Evolutionary conservation across 2,797 vertebrate species (phyloP), one percentile per base, ranked within the genome.

Genomic region (Nasua narica): DNA sequence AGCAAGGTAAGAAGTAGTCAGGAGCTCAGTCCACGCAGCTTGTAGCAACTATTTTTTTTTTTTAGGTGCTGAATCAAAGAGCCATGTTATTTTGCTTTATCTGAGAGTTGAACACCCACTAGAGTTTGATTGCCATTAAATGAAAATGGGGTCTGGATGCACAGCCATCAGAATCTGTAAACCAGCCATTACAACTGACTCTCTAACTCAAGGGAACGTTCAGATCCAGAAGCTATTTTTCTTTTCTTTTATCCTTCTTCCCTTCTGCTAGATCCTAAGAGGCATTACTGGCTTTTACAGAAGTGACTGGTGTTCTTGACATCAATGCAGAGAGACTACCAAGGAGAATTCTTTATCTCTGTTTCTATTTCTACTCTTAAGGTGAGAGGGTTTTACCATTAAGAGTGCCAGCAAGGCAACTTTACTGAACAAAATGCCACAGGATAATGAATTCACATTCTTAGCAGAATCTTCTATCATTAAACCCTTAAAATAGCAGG

Each of bases 1-100:
- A 82, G 18, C 3, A 4, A 7, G 4, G 1, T 5, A 11, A 29
- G 6, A 2, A 35, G 1, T 2, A 29, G 7, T 52, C 50, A n/a
- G 1, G 0, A 60, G 74, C 15, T 65, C 2, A n/a, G 32, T 27
- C 8, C 32, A 40, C 8, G 12, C 1, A 8, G 29, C 12, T 40
- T n/a, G 46, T 19, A 85, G 2, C 6, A 23, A 27, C 21, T 40
- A 25, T 16, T n/a, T 74, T 65, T 65, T 65, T 67, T 35, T 35
- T 67, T 65, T 35, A 10, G 46, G 56, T 69, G 18, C 62, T 76
- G 70, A 87, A 74, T 3, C 29, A 11, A 76, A 72, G 3, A 48
- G 9, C 3, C 48, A 74, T 35, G 15, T 46, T 40, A 72, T 67
- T 70, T 40, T 72, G 19, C 43, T 62, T 91, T 89, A 56, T 94